These are phyloP conservation scores for Morpho deidamia DNA, from an alignment of 2,888 invertebrate genomes.

Conservation along the genomic window DNA sequence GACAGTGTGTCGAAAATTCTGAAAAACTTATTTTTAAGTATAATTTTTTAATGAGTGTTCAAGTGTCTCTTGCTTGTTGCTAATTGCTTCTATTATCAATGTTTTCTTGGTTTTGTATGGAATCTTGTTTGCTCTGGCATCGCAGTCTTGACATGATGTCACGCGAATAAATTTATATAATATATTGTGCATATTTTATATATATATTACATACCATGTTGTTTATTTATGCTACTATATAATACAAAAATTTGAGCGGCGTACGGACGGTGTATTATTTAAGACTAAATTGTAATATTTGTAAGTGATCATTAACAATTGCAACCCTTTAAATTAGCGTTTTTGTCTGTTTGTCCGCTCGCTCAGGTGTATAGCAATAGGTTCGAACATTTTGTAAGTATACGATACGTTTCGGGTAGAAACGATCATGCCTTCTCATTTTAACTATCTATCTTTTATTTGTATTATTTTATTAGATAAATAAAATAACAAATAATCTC, in stretches of 20 bases:
- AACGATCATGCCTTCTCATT: slow-evolving; percentile 29
- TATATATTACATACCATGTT: slow-evolving; percentile 3
- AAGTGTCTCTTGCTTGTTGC: slow-evolving; percentile 33
- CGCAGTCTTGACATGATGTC: slow-evolving; percentile 16
- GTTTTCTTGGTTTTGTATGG: slow-evolving; percentile 18
- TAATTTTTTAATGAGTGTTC: slow-evolving; percentile 19
- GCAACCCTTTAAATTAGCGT: slow-evolving; percentile 45
- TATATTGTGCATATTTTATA: slow-evolving; percentile 9
- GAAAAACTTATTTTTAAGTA: background rate
- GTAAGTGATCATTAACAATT: slow-evolving; percentile 29
- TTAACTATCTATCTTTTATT: slow-evolving; percentile 17
- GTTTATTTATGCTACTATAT: slow-evolving; percentile 15
- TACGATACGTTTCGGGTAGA: slow-evolving; percentile 40
- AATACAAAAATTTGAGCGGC: slow-evolving; percentile 14
- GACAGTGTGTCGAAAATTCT: too few species aligned
- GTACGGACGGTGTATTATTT: slow-evolving; percentile 14
- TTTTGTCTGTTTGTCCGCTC: slow-evolving; percentile 64
- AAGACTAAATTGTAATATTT: slow-evolving; percentile 17
- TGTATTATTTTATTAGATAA: slow-evolving; percentile 20
- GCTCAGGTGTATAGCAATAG: slow-evolving; percentile 68
- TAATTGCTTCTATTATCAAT: slow-evolving; percentile 32
- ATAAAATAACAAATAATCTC: background rate
- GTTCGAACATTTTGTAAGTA: slow-evolving; percentile 60
- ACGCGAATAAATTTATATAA: slow-evolving; percentile 16
- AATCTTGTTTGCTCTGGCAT: slow-evolving; percentile 23